These are phyloP conservation scores for Sesia apiformis DNA, from an alignment of 2,888 invertebrate species.

Conservation along the genomic window DNA sequence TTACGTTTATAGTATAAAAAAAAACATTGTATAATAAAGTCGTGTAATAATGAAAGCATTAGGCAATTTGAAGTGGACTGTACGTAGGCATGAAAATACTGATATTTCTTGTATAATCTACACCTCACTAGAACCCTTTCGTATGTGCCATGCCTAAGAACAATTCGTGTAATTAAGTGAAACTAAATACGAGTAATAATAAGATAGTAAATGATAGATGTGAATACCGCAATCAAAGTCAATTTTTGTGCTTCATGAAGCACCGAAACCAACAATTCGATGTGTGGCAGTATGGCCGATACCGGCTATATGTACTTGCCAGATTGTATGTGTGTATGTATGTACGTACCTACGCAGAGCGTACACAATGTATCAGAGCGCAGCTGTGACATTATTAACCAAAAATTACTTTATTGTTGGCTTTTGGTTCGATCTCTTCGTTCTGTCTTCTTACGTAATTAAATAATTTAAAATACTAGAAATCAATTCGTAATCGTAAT, in stretches of 20 bases:
- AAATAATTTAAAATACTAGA: too few species aligned
- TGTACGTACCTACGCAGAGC: constrained; percentile 17
- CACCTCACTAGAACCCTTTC: background rate
- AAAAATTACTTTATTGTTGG: too few species aligned
- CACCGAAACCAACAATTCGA: constrained; percentile 21
- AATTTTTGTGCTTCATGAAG: constrained; percentile 48
- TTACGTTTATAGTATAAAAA: too few species aligned
- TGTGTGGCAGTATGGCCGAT: background rate
- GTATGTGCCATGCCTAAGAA: constrained; percentile 52
- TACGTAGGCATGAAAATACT: too few species aligned
- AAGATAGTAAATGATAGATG: constrained; percentile 16
- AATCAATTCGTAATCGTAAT: too few species aligned
- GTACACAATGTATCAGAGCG: background rate
- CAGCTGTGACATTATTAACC: too few species aligned
- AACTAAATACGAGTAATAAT: background rate
- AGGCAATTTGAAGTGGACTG: too few species aligned
- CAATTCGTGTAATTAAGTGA: constrained; percentile 46
- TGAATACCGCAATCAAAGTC: constrained; percentile 53
- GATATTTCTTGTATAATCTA: too few species aligned
- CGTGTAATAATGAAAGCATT: too few species aligned
- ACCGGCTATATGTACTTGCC: constrained; percentile 42
- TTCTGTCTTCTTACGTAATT: too few species aligned
- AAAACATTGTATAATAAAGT: too few species aligned
- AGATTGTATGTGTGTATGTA: constrained; percentile 38
- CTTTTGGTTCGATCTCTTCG: too few species aligned